A percentile compares a stretch with the other conserved stretches of the same genome.
phyloP scores from a whole-genome alignment of 2,888 invertebrate genomes.

The Lasioglossum malachurum region DNA sequence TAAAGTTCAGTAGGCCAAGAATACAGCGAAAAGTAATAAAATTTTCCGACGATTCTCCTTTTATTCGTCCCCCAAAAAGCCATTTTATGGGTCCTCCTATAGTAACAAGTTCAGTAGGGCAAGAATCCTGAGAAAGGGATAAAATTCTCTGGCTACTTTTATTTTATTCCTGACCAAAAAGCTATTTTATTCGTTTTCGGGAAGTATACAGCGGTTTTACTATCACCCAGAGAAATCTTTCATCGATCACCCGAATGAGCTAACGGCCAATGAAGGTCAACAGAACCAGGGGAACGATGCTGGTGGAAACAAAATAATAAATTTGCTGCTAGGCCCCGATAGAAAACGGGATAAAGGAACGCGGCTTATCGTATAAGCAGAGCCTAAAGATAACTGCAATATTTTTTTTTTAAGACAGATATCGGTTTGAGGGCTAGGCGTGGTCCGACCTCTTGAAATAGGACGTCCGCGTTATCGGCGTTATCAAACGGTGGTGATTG shows the following conservation, averaged over 20 bases:
- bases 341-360: conserved; percentile 44
- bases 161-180: not conserved
- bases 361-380: conserved; percentile 35
- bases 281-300: not conserved
- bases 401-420: conserved; percentile 66
- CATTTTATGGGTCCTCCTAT: not conserved
- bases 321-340: conserved; percentile 39
- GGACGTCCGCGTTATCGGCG: conserved; percentile 70
- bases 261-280: not conserved
- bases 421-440: conserved; percentile 69
- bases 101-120: not conserved
- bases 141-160: not conserved
- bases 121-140: not conserved
- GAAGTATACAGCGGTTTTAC: not conserved
- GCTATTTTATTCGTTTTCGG: not conserved
- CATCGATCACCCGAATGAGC: conserved; percentile 15
- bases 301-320: conserved; percentile 48
- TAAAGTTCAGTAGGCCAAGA: not conserved
- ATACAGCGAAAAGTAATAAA: not conserved
- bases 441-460: conserved; percentile 74
- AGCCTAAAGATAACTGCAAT: conserved; percentile 57
- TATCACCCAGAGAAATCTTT: conserved; percentile 5
- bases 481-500: conserved; percentile 81
- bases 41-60: not conserved
- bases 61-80: not conserved